Conservation (phyloP, 2,797 vertebrate species). For the Cygnus olor region DNA sequence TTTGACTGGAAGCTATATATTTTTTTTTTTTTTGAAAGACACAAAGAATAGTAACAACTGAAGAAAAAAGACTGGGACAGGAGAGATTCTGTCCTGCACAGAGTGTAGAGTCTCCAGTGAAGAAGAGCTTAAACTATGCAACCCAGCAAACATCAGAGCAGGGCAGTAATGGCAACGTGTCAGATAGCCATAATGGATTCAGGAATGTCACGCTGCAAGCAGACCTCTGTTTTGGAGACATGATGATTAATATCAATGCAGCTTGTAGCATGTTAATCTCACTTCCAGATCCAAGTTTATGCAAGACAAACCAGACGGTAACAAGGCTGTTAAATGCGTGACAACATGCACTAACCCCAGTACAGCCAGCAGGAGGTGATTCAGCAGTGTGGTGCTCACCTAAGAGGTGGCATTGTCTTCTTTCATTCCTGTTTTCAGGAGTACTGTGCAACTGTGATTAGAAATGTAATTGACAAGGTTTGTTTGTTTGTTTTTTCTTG, state of each 20-base stretch:
- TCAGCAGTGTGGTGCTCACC: background rate
- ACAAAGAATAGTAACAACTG: background rate
- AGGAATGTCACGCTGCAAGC: background rate
- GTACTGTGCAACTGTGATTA: background rate
- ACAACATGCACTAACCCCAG: background rate
- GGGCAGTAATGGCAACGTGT: background rate
- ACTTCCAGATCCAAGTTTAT: background rate
- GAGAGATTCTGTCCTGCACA: background rate
- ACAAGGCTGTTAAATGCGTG: background rate
- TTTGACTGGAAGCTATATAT: background rate
- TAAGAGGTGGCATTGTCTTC: background rate
- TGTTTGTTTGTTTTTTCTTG: background rate
- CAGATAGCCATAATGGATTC: background rate
- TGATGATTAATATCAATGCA: background rate
- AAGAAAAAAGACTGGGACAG: background rate
- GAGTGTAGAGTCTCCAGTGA: fast-evolving
- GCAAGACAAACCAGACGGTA: background rate
- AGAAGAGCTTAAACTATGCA: background rate
- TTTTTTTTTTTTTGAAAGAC: background rate
- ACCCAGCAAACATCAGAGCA: background rate
- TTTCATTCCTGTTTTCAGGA: background rate
- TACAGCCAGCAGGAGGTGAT: background rate
- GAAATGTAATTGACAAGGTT: background rate
- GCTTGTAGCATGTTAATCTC: background rate
- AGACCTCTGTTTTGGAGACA: background rate